phyloP scores from a whole-genome alignment of 2,113 vertebrate genomes.

The Rhinolophus sinicus region DNA sequence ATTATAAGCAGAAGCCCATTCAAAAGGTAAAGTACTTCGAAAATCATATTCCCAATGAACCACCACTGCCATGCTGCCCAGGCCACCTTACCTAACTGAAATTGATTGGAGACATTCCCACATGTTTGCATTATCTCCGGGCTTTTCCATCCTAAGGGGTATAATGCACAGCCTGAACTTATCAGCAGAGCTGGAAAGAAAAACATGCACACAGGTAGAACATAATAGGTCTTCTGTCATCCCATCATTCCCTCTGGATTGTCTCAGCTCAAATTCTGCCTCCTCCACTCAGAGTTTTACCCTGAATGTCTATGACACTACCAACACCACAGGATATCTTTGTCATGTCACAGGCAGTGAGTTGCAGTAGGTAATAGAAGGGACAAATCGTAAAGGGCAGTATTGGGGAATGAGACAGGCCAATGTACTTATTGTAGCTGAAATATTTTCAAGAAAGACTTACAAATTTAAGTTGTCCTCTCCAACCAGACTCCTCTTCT shows the following conservation, averaged over 20 bases:
- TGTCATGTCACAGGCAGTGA: background rate
- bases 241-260: background rate
- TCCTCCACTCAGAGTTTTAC: background rate
- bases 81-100: slow-evolving; percentile 81
- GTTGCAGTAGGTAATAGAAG: background rate
- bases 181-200: slow-evolving; percentile 81
- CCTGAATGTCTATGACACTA: background rate
- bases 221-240: background rate
- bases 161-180: slow-evolving; percentile 83
- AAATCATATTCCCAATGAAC: background rate
- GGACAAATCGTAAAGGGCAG: background rate
- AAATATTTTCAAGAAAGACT: slow-evolving; percentile 12
- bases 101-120: slow-evolving; percentile 82
- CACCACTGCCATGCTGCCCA: background rate
- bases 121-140: slow-evolving; percentile 84
- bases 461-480: background rate
- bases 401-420: background rate
- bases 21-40: background rate
- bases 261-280: background rate
- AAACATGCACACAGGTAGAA: slow-evolving; percentile 54
- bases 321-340: background rate
- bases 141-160: slow-evolving; percentile 84
- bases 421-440: background rate
- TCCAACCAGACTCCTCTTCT: background rate
- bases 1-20: background rate